A percentile compares a stretch with the other conserved stretches of the same genome.
phyloP scores from a whole-genome alignment of 2,113 vertebrate species.

The human region DNA sequence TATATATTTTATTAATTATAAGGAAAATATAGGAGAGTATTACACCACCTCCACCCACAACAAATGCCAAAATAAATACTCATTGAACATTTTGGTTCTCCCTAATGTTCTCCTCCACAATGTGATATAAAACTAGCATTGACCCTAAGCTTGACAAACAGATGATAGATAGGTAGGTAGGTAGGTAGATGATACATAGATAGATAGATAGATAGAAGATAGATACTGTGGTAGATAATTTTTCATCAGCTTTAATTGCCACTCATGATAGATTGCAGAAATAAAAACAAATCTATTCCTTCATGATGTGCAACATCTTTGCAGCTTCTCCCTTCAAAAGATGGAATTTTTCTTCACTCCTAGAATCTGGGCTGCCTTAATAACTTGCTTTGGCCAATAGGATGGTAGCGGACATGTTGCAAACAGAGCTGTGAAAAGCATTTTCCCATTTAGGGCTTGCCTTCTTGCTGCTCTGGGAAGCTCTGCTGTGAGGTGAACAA shows the following conservation, averaged over 20 bases:
- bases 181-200: not conserved
- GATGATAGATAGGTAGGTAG: not conserved
- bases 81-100: not conserved
- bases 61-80: not conserved
- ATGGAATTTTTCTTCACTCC: not conserved
- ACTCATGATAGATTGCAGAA: not conserved
- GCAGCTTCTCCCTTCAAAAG: not conserved
- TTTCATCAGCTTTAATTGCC: not conserved
- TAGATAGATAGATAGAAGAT: no score
- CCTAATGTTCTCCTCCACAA: not conserved
- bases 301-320: not conserved
- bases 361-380: not conserved
- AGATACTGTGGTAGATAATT: not conserved
- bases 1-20: not conserved
- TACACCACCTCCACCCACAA: not conserved
- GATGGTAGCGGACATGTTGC: not conserved
- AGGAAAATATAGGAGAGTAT: not conserved
- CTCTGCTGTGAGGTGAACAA: not conserved
- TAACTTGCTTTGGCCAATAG: not conserved
- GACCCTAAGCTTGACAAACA: not conserved
- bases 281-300: not conserved
- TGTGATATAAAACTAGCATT: not conserved
- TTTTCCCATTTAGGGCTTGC: not conserved
- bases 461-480: not conserved
- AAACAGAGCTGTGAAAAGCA: not conserved